Conservation (phyloP, 2,888 invertebrate species). For the Chydorus sphaericus region DNA sequence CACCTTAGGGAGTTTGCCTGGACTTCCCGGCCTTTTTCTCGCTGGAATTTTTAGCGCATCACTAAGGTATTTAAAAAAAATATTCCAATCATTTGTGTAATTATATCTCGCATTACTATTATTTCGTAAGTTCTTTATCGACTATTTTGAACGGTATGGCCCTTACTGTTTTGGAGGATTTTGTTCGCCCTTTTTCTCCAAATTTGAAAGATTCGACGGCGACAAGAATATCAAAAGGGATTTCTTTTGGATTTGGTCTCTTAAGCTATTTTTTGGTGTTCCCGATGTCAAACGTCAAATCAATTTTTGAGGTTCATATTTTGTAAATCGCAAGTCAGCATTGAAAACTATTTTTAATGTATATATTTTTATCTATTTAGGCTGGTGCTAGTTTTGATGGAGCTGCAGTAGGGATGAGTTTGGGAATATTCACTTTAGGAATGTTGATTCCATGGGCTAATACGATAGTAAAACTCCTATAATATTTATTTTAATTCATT, state of each 20-base stretch:
- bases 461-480: slow-evolving; percentile 42
- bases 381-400: slow-evolving; percentile 53
- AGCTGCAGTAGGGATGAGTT: slow-evolving; percentile 71
- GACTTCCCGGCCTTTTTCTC: slow-evolving; percentile 77
- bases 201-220: slow-evolving; percentile 25
- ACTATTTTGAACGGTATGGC: not conserved
- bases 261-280: slow-evolving; percentile 68
- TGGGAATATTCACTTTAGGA: slow-evolving; percentile 73
- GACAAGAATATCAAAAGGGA: slow-evolving; percentile 44
- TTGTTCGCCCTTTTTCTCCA: slow-evolving; percentile 47
- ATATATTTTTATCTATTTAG: not conserved
- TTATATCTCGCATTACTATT: no score
- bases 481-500: no score
- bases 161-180: slow-evolving; percentile 53
- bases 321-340: no score
- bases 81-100: not conserved
- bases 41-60: slow-evolving; percentile 89
- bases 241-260: slow-evolving; percentile 54
- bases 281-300: slow-evolving; percentile 63
- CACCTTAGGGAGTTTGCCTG: slow-evolving; percentile 54
- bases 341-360: not conserved
- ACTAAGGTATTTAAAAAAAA: no score
- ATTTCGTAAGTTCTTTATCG: not conserved
- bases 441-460: slow-evolving; percentile 82
- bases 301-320: slow-evolving; percentile 63